Conservation (phyloP, 1,140 invertebrate species). For the Ericerus pela region DNA sequence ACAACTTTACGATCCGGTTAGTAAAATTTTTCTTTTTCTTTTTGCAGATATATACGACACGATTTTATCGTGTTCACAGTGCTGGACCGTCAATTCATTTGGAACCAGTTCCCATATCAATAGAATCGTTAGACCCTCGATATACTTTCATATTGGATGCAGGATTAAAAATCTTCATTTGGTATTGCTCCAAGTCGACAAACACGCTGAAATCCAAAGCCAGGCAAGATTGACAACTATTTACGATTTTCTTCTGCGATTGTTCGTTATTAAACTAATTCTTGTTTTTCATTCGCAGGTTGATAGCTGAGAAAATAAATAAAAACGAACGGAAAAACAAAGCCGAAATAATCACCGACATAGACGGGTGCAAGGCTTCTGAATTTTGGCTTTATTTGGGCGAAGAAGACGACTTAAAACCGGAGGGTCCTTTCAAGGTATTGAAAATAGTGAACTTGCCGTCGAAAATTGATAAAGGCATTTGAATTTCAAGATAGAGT, state of each 20-base stretch:
- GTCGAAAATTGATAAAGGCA: neutral
- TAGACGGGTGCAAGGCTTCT: conserved; percentile 60
- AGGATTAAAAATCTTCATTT: conserved; percentile 75
- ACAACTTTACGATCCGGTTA: no score
- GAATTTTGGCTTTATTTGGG: conserved; percentile 72
- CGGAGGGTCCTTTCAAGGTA: conserved; percentile 24
- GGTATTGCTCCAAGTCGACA: conserved; percentile 84
- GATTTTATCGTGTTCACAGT: conserved; percentile 79
- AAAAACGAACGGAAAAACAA: conserved; percentile 96
- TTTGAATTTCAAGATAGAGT: neutral
- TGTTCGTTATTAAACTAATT: neutral
- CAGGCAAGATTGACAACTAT: conserved; percentile 25
- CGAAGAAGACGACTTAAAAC: conserved; percentile 32
- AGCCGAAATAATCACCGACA: conserved; percentile 74
- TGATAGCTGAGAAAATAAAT: conserved; percentile 97
- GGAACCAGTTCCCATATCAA: conserved; percentile 63
- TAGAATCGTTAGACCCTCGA: conserved; percentile 65
- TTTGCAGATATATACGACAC: conserved; percentile 56
- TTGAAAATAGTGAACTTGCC: neutral
- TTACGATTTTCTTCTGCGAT: no score
- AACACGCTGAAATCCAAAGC: conserved; percentile 91
- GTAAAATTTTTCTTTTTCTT: conserved; percentile 22
- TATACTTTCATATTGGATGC: conserved; percentile 87
- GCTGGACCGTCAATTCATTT: conserved; percentile 74
- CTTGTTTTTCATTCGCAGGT: conserved; percentile 31